Evolutionary conservation across 2,113 vertebrate genomes (phyloP).

Genomic region (Neogale vison): DNA sequence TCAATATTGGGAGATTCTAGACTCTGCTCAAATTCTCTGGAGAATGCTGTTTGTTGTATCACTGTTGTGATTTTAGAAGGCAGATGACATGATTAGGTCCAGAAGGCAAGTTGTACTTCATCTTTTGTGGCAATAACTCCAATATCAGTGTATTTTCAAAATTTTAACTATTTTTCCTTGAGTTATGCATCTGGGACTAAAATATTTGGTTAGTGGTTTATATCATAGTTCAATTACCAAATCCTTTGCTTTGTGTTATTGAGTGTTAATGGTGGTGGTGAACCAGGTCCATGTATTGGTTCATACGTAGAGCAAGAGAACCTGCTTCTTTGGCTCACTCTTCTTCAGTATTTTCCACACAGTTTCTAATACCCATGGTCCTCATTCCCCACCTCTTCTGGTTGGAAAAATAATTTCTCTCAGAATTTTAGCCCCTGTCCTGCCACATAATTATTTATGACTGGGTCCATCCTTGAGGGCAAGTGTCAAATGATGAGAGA

Average conservation of each 20-base stretch:
- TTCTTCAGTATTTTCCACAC: neutral
- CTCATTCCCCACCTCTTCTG: neutral
- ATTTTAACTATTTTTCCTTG: neutral
- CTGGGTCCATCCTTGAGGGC: neutral
- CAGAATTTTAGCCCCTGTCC: neutral
- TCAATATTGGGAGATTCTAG: neutral
- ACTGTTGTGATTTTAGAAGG: neutral
- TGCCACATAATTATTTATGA: neutral
- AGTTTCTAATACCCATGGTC: neutral
- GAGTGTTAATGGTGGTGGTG: neutral
- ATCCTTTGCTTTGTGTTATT: neutral
- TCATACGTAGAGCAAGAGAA: neutral
- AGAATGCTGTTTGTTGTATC: neutral
- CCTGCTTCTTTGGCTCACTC: neutral
- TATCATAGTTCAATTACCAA: neutral
- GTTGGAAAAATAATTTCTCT: neutral
- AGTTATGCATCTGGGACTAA: neutral
- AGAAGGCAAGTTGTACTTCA: neutral
- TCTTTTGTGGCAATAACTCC: neutral
- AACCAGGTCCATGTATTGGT: neutral
- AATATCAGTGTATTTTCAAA: neutral
- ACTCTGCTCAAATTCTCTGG: neutral
- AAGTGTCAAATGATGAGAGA: neutral
- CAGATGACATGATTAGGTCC: neutral
- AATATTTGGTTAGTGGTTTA: neutral